These are phyloP conservation scores for Unio pictorum DNA, from an alignment of 2,888 invertebrate species.

Conservation along the genomic window DNA sequence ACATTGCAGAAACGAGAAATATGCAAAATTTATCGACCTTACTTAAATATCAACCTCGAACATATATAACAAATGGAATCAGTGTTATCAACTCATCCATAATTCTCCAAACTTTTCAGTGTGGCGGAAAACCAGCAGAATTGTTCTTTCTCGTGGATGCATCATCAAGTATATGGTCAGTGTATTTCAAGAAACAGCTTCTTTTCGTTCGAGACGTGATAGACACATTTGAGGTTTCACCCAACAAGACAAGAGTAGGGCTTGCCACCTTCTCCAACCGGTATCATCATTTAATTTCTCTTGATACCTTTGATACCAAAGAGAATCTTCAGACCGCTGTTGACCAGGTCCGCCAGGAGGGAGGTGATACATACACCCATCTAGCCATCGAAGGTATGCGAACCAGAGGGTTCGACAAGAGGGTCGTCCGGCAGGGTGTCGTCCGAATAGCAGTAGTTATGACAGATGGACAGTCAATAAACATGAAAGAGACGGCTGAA, in stretches of 20 bases:
- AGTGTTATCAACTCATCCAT: too few relatives aligned
- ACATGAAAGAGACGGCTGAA: constrained; percentile 17
- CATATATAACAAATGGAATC: too few relatives aligned
- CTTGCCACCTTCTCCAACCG: constrained; percentile 32
- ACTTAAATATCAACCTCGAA: too few relatives aligned
- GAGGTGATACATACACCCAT: constrained; percentile 34
- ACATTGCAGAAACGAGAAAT: too few relatives aligned
- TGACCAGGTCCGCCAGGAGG: constrained; percentile 18
- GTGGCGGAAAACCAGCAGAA: constrained; percentile 40
- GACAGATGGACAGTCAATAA: constrained; percentile 37
- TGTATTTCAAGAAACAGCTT: constrained; percentile 49
- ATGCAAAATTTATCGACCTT: too few relatives aligned
- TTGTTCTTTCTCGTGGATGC: constrained; percentile 39
- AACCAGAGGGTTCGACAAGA: constrained; percentile 11
- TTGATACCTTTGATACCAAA: constrained; percentile 20
- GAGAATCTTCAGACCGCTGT: constrained; percentile 22
- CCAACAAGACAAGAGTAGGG: constrained; percentile 36
- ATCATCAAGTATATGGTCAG: constrained; percentile 49
- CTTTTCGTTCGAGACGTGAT: constrained; percentile 44
- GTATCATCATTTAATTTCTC: constrained; percentile 19
- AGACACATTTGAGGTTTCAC: constrained; percentile 38
- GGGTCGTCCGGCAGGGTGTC: constrained; percentile 24
- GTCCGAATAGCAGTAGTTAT: constrained; percentile 33
- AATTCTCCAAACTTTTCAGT: constrained; percentile 10
- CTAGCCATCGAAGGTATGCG: constrained; percentile 34